Percentiles rank a stretch among this genome's conserved stretches.
Conservation (phyloP, 1,140 invertebrate species). For the Brachionus asplanchnoidis region DNA sequence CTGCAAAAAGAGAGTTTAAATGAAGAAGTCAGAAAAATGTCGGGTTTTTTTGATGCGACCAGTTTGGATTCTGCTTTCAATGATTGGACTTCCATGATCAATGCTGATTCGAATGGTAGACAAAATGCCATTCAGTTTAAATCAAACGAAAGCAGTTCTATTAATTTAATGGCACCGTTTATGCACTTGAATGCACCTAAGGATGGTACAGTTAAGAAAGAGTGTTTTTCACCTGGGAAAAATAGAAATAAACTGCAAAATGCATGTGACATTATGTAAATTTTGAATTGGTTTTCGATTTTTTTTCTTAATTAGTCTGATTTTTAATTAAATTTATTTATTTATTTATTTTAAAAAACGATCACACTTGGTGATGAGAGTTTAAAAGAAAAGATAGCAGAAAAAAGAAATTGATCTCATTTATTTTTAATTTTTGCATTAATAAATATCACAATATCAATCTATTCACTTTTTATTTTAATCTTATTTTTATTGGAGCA, state of each 20-base stretch:
- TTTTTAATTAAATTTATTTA: too few species aligned
- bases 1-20: neutral
- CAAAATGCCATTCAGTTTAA: neutral
- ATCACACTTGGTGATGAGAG: too few species aligned
- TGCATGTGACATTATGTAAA: constrained; percentile 1
- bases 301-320: too few species aligned
- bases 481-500: too few species aligned
- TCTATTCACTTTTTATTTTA: too few species aligned
- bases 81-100: neutral
- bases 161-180: neutral
- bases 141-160: neutral
- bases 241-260: neutral
- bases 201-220: neutral
- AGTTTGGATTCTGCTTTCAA: neutral
- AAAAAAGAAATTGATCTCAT: too few species aligned
- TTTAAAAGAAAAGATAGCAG: too few species aligned
- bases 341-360: too few species aligned
- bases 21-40: neutral
- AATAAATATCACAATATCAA: too few species aligned
- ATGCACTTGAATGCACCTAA: neutral
- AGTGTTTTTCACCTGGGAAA: neutral
- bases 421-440: too few species aligned
- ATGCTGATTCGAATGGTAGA: neutral
- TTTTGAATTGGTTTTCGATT: neutral
- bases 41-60: neutral